Base-by-base conservation (phyloP, 2,113 vertebrate species). In the Phasianus colchicus region DNA sequence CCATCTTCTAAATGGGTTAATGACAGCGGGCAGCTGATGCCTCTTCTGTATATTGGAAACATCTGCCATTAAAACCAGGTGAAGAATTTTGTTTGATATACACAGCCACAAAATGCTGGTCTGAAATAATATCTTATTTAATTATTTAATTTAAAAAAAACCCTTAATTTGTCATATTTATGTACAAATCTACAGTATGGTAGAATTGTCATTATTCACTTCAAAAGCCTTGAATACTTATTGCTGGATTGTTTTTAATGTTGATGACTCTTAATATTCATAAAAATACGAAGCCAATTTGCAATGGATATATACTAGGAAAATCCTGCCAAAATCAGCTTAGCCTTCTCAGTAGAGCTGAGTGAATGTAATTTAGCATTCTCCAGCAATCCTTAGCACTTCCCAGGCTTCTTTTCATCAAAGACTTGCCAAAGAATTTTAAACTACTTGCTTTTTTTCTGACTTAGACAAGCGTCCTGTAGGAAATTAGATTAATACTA, bases 401-500 rank as follows among this genome's bases (percentile, higher is more conserved):
- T 89, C 38, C 42, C 66, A 87, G 80, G 25, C 83, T 86, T 61
- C 73, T 77, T 65, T 87, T 85, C 89, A 86, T 67, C 88, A 83
- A 45, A 90, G 77, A 48, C 64, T 92, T 83, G 83, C 83, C 92
- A 90, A 88, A 69, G 19, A 29, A 36, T 90, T 95, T 95, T 73
- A 83, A 97, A 92, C 76, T 9, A 2, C 83, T 90, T 75, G 82
- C 73, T 63, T 83, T 86, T 86, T 90, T 94, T 91, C 93, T 90
- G 81, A 88, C 67, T 92, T 90, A 89, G 92, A 94, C 80, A 95
- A 95, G 93, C 90, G 81, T 64, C 55, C 70, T 60, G 50, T 93
- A 92, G 87, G 82, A 93, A 94, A 88, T 76, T 22, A 90, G 87
- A 91, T 95, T 92, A 95, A 93, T 91, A 83, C 85, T 24, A 60